phyloP scores from a whole-genome alignment of 1,140 invertebrate species.

The Littorina saxatilis region DNA sequence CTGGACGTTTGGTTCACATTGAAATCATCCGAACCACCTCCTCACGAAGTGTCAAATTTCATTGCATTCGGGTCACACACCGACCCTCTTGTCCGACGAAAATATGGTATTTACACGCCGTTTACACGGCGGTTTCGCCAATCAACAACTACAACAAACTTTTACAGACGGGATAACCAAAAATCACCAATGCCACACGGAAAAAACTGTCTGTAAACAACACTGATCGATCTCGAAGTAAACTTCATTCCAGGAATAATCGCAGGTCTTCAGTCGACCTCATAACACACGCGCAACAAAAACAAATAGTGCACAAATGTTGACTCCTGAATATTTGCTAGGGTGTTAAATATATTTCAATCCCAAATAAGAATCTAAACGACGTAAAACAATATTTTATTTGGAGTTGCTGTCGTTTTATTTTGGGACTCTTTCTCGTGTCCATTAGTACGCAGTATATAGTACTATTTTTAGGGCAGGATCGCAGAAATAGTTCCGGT shows the following conservation, averaged over 20 bases:
- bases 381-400: background rate
- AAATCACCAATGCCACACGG: background rate
- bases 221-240: conserved; percentile 12
- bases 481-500: background rate
- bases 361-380: background rate
- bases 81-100: background rate
- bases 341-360: background rate
- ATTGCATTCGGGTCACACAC: conserved; percentile 20
- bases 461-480: background rate
- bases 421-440: background rate
- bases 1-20: conserved; percentile 1
- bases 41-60: conserved; percentile 26
- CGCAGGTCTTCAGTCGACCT: conserved; percentile 27
- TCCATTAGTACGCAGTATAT: background rate
- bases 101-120: too few species aligned
- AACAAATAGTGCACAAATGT: background rate
- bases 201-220: conserved; percentile 20
- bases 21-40: conserved; percentile 30
- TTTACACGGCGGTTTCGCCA: background rate
- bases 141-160: background rate
- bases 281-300: conserved; percentile 7
- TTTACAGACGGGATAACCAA: background rate
- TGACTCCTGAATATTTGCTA: too few species aligned
- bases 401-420: background rate
- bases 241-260: conserved; percentile 28